Percentiles rank a stretch among this genome's conserved stretches.
Conservation (phyloP, 2,797 vertebrate genomes). For the Ciconia nigra region DNA sequence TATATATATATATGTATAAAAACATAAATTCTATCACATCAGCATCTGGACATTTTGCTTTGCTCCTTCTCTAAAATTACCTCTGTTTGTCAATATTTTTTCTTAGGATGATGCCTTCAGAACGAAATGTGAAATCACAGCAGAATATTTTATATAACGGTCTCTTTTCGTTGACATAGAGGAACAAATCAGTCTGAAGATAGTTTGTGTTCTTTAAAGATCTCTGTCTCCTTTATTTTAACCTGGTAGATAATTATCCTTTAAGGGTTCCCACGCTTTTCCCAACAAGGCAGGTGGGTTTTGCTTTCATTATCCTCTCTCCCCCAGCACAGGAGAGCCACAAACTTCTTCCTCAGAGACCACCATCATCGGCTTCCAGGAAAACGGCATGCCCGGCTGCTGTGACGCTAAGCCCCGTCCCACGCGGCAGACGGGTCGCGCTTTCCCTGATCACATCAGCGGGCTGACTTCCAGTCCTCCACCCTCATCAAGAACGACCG, state of each 20-base stretch:
- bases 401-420: neutral
- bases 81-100: neutral
- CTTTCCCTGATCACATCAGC: neutral
- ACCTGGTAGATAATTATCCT: neutral
- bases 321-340: neutral
- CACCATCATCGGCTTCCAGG: neutral
- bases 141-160: neutral
- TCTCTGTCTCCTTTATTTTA: neutral
- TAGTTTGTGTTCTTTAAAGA: neutral
- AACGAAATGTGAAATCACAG: neutral
- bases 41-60: neutral
- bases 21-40: neutral
- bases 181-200: neutral
- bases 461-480: neutral
- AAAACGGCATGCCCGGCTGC: fast-evolving
- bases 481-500: neutral
- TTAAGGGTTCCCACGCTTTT: neutral
- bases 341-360: neutral
- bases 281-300: neutral
- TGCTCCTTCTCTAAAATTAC: neutral
- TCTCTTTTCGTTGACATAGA: neutral
- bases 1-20: neutral
- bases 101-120: neutral
- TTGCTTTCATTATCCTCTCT: neutral
- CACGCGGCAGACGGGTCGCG: fast-evolving